Base-by-base conservation (phyloP, 2,113 vertebrate species). In the Mesembrinibis cayennensis region DNA sequence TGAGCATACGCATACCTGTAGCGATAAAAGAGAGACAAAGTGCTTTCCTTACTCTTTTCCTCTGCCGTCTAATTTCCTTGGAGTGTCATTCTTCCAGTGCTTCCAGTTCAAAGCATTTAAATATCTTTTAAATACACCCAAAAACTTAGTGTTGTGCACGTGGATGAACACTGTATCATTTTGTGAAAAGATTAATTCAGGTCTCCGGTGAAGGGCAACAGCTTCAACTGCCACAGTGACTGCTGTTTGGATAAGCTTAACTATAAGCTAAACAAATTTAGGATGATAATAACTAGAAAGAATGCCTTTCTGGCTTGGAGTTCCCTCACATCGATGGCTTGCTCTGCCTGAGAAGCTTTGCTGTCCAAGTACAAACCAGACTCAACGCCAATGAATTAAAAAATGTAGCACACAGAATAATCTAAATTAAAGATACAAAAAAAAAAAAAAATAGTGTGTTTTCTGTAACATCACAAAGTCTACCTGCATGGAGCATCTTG, bases 1-100 rank as follows among this genome's bases (percentile, higher is more conserved):
- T 5, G 71, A 45, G 27, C 14, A 1, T 36, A 16, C 0, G 2
- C 44, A 3, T 29, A 8, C 22, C 30, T 66, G 0, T 40, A 21
- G 36, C 3, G 9, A 7, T 9, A 12, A 22, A 3, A 36, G 44
- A 11, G 36, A 20, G 13, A 13, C 22, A 10, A 13, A n/a, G 20
- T 15, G 18, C 40, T 72, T 47, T 42, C 70, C 52, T 21, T 2
- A 3, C 52, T 63, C 55, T 49, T 53, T 29, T 34, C 12, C 14
- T 42, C 47, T 58, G 44, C 34, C 4, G 0, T 40, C 1, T 19
- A 11, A 27, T 58, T 89, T 36, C 65, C 23, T 26, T 7, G 2
- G 34, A 44, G 32, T 14, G 7, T 18, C 18, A 22, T 56, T 86
- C 25, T 45, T 30, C 7, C 6, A 7, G 30, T 44, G 49, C 66